A percentile compares a stretch with the other conserved stretches of the same genome.
Evolutionary conservation across 2,888 invertebrate genomes (phyloP).

Genomic region (Psococerastis gibbosa): DNA sequence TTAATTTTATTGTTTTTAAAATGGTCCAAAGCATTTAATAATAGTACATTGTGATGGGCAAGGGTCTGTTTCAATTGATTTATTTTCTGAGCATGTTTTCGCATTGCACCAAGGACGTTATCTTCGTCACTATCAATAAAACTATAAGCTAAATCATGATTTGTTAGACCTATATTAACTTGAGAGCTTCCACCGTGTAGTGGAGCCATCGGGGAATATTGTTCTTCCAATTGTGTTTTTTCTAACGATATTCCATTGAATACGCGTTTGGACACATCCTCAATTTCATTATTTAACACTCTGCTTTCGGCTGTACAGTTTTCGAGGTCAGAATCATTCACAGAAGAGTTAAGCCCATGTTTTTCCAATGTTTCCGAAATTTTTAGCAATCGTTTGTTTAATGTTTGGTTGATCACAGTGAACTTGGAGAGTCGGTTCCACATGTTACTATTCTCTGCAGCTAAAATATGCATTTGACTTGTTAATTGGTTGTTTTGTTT

Average conservation of each 20-base stretch:
- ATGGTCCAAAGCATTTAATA: conserved; percentile 14
- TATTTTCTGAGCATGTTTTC: conserved; percentile 14
- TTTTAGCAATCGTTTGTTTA: conserved; percentile 30
- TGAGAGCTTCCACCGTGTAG: conserved; percentile 20
- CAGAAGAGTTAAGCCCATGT: conserved; percentile 22
- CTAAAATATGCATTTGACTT: conserved; percentile 58
- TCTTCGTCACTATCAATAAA: conserved; percentile 14
- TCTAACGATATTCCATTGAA: conserved; percentile 47
- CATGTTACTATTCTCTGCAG: conserved; percentile 55
- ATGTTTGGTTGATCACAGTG: conserved; percentile 35
- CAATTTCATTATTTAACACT: conserved; percentile 43
- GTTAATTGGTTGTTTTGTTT: conserved; percentile 55
- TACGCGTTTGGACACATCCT: conserved; percentile 52
- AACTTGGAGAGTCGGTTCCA: conserved; percentile 50
- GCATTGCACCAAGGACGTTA: conserved; percentile 13
- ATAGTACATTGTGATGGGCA: conserved; percentile 13
- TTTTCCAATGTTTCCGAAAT: conserved; percentile 31
- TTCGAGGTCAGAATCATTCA: conserved; percentile 18
- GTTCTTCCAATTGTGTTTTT: conserved; percentile 44
- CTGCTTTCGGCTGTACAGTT: conserved; percentile 29
- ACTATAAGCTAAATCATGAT: conserved; percentile 14
- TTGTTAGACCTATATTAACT: conserved; percentile 16
- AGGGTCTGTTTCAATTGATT: conserved; percentile 13
- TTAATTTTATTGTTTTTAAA: conserved; percentile 6
- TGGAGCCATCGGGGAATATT: conserved; percentile 29